These are phyloP conservation scores for Pollimyrus isidori DNA, from an alignment of 2,113 vertebrate species.

Conservation along the genomic window DNA sequence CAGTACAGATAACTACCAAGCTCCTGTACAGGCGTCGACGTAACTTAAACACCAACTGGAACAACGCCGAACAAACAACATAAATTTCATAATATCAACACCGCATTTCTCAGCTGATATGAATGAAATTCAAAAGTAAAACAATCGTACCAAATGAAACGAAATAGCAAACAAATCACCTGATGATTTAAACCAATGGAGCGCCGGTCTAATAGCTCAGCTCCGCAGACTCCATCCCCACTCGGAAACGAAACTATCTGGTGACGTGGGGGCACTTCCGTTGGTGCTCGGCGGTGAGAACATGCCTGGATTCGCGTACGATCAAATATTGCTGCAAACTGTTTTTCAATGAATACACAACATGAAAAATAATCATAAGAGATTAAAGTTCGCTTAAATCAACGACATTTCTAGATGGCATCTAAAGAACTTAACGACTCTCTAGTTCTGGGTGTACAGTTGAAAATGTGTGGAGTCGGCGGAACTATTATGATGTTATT, in stretches of 20 bases:
- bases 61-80: background rate
- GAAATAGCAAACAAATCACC: background rate
- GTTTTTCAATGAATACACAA: background rate
- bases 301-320: background rate
- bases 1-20: background rate
- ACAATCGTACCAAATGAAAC: background rate
- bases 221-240: background rate
- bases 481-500: conserved; percentile 37
- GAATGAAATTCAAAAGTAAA: background rate
- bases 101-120: background rate
- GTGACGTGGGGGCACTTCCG: background rate
- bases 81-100: background rate
- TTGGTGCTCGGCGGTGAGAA: background rate
- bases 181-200: background rate
- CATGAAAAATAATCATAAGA: background rate
- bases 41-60: background rate
- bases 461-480: background rate
- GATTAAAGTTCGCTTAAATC: background rate
- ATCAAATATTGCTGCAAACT: background rate
- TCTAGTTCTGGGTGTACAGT: background rate
- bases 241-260: background rate
- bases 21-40: background rate
- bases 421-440: background rate
- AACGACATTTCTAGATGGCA: background rate
- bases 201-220: background rate